Base-by-base conservation (phyloP, 1,140 invertebrate genomes). In the Drosophila equinoxialis region DNA sequence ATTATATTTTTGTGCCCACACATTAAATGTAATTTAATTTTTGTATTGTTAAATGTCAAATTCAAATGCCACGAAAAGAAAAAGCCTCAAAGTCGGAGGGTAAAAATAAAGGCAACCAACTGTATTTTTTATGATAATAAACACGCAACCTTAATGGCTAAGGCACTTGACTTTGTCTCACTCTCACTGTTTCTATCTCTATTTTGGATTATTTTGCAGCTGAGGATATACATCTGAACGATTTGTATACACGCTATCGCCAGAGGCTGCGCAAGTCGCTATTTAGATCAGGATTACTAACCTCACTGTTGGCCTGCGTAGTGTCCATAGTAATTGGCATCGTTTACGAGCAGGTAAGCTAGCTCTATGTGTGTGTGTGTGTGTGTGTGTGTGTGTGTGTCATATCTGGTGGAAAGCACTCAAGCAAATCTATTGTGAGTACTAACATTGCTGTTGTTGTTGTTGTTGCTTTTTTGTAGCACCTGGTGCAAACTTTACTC, bases 201-300 rank as follows among this genome's bases (percentile, higher is more conserved):
- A 6, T 23, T 5, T 45, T 30, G 30, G 54, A 45, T 67, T 11
- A 17, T 60, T 41, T 81, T 81, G 33, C 74, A 91, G 90, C 90
- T 64, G 91, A 92, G 74, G 89, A 92, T 68, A 87, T 91, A 64
- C 91, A 92, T 64, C 71, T 92, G 60, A 91, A 92, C 74, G 90
- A 92, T 79, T 79, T 92, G 65, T 92, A 92, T 59, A 92, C 91
- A 60, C 80, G 91, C 66, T 92, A 92, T 74, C 83, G 91, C 39
- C 91, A 92, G 70, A 87, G 91, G 61, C 77, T 92, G 65, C 81
- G 91, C 51, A 92, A 92, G 74, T 92, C 91, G 35, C 75, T 92
- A 4, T 92, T 92, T 71, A 82, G 79, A 69, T 92, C 91, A 26
- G 91, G 91, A 5, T 66, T 92, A 39, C 23, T 90, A 39, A 92